These are phyloP conservation scores for Holocentrus rufus DNA, from an alignment of 2,797 vertebrate genomes.

Conservation along the genomic window DNA sequence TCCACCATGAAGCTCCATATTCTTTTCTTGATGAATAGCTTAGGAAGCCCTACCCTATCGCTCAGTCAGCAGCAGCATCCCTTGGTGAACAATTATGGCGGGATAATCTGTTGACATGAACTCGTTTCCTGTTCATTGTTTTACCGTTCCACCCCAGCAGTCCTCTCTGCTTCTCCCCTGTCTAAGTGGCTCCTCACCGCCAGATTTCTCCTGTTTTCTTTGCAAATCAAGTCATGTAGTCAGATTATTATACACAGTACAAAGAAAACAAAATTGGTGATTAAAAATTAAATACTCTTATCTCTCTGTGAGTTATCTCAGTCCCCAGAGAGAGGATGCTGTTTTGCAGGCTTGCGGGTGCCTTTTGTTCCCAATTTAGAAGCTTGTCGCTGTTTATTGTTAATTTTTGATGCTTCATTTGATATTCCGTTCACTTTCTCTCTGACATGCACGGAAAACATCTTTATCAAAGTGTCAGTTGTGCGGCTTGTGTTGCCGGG, in stretches of 20 bases:
- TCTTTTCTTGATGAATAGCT: constrained; percentile 61
- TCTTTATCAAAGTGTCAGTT: constrained; percentile 81
- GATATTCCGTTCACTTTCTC: constrained; percentile 81
- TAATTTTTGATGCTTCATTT: constrained; percentile 83
- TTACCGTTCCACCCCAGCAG: constrained; percentile 67
- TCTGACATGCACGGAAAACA: constrained; percentile 76
- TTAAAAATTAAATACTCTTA: constrained; percentile 88
- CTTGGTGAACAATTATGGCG: constrained; percentile 66
- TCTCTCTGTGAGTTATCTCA: constrained; percentile 83
- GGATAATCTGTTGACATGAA: constrained; percentile 71
- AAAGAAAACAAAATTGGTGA: constrained; percentile 86
- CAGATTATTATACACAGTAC: constrained; percentile 82
- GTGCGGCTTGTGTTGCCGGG: constrained; percentile 70
- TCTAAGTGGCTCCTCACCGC: constrained; percentile 66
- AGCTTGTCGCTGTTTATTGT: constrained; percentile 86
- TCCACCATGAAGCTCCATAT: constrained; percentile 35
- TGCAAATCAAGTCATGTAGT: constrained; percentile 78
- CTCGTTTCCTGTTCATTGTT: constrained; percentile 73
- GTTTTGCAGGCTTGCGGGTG: constrained; percentile 82
- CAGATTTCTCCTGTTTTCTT: constrained; percentile 74
- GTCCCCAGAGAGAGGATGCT: constrained; percentile 83
- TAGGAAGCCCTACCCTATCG: constrained; percentile 27
- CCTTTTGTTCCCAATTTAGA: constrained; percentile 87
- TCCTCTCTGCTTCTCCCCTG: constrained; percentile 59
- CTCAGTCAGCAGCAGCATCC: constrained; percentile 63